Evolutionary conservation across 2,888 invertebrate genomes (phyloP), one percentile per base, ranked within the genome.

Genomic region (Ethmia dodecea): DNA sequence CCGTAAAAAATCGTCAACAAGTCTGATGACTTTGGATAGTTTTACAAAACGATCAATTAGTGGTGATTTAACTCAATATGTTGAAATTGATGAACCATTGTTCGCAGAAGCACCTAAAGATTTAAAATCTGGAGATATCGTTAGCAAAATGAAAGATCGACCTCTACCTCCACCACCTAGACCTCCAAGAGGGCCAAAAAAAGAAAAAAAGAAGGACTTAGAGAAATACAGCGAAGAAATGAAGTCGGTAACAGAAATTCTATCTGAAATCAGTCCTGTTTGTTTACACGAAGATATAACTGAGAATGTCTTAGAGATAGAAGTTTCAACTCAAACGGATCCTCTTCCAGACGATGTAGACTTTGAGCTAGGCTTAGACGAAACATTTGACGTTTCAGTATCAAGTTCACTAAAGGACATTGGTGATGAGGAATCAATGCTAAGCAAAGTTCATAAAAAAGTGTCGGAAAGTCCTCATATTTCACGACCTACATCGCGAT

Each of bases 121-220:
- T 55, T 74, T 94, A 29, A 90, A 92, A 42, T 93, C 93, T 12
- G 94, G 93, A 5, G 92, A 92, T 42, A 87, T 94, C 27, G 88
- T 95, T 2, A 92, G 90, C 55, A 94, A 92, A 80, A 95, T 96
- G 92, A 93, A 94, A 74, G 92, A 92, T 49, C 88, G 96, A 43
- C 96, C 96, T 0, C 71, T 96, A 45, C 96, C 96, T 1, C 92
- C 96, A 3, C 96, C 96, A 0, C 96, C 96, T 1, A 86, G 95
- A 38, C 95, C 95, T 22, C 94, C 94, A 0, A 88, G 95, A 43
- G 88, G 88, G 13, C 87, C 88, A 15, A 88, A 66, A 50, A 68
- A 77, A 40, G 50, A 58, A 16, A 78, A 76, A 47, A 81, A 68
- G 51, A 68, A 60, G 42, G 71, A 62, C 45, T 52, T 50, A 13